These are phyloP conservation scores for Tetramorium simillimum DNA, from an alignment of 1,140 invertebrate species.

Conservation along the genomic window DNA sequence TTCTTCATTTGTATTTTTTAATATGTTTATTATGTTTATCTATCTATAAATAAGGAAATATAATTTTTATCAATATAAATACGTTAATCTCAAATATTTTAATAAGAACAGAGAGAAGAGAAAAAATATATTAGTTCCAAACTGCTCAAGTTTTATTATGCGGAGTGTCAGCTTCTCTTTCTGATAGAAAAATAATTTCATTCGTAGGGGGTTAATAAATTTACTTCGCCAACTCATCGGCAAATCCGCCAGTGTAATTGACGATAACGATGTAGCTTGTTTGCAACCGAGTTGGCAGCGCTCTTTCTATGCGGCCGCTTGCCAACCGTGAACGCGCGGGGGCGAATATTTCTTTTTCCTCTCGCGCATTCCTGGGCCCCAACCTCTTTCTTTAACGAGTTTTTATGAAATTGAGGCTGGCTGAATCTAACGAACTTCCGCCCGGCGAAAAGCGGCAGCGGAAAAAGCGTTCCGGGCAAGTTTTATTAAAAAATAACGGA, in stretches of 20 bases:
- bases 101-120: neutral
- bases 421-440: constrained; percentile 68
- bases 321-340: neutral
- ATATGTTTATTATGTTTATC: neutral
- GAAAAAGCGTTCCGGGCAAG: constrained; percentile 31
- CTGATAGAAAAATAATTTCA: constrained; percentile 49
- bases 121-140: neutral
- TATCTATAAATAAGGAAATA: neutral
- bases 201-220: constrained; percentile 57
- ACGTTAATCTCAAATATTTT: neutral
- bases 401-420: constrained; percentile 70
- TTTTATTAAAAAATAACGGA: constrained; percentile 68
- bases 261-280: constrained; percentile 72
- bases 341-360: constrained; percentile 34
- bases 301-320: constrained; percentile 34
- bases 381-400: constrained; percentile 66
- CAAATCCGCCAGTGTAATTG: constrained; percentile 65
- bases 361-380: constrained; percentile 18
- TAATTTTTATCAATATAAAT: neutral
- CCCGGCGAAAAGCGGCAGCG: constrained; percentile 38
- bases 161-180: neutral
- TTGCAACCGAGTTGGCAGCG: constrained; percentile 63
- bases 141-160: constrained; percentile 16
- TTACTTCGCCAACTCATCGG: constrained; percentile 51
- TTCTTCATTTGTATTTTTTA: neutral